phyloP scores from a whole-genome alignment of 2,113 vertebrate genomes.

The Nycticryphes semicollaris region DNA sequence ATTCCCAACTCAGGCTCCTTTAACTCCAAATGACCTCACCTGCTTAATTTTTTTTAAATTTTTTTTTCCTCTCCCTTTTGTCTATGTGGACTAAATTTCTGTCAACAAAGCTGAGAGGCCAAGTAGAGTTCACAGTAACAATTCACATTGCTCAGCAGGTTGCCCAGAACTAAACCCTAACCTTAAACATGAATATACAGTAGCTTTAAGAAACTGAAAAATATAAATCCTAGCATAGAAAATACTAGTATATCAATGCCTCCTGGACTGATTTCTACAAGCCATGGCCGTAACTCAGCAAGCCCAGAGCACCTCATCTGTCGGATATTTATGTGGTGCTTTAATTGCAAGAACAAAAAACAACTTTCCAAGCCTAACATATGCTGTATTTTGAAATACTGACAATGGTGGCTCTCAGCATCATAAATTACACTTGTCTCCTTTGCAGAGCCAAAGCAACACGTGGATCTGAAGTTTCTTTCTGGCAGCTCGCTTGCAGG shows the following conservation, averaged over 20 bases:
- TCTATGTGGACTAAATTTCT: slow-evolving; percentile 64
- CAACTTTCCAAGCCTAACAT: neutral
- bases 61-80: neutral
- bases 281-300: neutral
- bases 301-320: neutral
- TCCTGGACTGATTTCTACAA: neutral
- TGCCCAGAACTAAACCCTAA: slow-evolving; percentile 60
- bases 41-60: slow-evolving; percentile 20
- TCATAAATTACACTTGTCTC: neutral
- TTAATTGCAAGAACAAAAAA: slow-evolving; percentile 17
- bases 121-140: slow-evolving; percentile 70
- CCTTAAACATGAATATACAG: neutral
- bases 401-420: neutral
- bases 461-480: neutral
- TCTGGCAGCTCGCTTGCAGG: neutral
- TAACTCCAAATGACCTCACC: slow-evolving; percentile 79
- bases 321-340: neutral
- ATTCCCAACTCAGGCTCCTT: slow-evolving; percentile 50
- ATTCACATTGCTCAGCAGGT: slow-evolving; percentile 60
- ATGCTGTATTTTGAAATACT: neutral
- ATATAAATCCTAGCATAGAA: neutral
- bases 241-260: neutral
- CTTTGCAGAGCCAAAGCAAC: neutral
- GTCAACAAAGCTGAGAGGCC: slow-evolving; percentile 72
- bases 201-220: neutral